These are phyloP conservation scores for Microtus montanus DNA, from an alignment of 2,113 vertebrate genomes.

Conservation along the genomic window DNA sequence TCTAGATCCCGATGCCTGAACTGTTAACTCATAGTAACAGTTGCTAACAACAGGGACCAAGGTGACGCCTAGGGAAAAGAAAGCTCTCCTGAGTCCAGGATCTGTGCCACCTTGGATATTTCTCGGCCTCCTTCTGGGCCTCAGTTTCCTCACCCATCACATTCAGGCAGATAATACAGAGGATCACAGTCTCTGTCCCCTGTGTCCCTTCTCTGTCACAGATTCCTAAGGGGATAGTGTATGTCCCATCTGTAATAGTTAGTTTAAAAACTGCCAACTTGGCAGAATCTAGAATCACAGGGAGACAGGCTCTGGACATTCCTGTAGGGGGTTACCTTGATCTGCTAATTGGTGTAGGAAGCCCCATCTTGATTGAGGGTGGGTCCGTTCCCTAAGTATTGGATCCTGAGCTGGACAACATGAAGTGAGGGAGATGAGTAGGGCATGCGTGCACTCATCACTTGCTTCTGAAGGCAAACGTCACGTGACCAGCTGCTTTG, in stretches of 20 bases:
- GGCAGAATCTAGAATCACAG: not conserved
- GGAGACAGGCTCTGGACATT: no score
- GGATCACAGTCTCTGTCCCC: not conserved
- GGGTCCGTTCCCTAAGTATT: not conserved
- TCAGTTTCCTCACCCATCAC: not conserved
- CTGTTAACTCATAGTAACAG: not conserved
- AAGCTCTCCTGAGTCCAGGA: not conserved
- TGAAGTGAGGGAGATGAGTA: not conserved
- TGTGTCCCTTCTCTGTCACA: not conserved
- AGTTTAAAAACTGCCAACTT: not conserved
- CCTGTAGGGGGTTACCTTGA: not conserved
- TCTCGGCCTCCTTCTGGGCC: conserved; percentile 2
- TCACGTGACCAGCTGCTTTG: not conserved
- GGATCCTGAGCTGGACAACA: not conserved
- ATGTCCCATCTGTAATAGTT: not conserved
- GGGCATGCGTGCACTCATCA: not conserved
- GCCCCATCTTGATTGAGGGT: not conserved
- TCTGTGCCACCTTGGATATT: not conserved
- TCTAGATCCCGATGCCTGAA: not conserved
- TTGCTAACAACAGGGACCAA: not conserved
- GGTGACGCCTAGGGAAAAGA: not conserved
- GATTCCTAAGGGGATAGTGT: not conserved
- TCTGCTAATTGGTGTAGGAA: not conserved
- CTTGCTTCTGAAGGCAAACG: not conserved
- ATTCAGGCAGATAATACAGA: not conserved